Evolutionary conservation across 2,888 invertebrate species (phyloP).

Genomic region (Dorcus parallelipipedus): DNA sequence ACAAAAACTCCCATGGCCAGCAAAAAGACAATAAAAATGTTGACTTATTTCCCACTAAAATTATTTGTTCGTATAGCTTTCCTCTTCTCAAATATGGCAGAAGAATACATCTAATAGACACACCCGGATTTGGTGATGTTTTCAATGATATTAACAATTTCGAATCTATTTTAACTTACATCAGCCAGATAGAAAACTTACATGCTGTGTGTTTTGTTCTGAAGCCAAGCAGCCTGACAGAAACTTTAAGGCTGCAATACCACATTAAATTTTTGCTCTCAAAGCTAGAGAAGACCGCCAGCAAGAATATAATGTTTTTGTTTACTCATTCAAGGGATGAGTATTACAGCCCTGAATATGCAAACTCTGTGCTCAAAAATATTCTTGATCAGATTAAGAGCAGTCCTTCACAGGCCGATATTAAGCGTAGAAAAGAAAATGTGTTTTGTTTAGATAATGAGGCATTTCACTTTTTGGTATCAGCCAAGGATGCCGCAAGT

Average conservation of each 20-base stretch:
- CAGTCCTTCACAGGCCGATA: slow-evolving; percentile 30
- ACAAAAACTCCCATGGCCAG: not conserved
- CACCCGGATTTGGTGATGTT: slow-evolving; percentile 37
- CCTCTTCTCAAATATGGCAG: slow-evolving; percentile 15
- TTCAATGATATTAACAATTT: slow-evolving; percentile 27
- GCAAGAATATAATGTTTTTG: slow-evolving; percentile 40
- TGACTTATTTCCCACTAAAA: slow-evolving; percentile 23
- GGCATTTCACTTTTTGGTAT: slow-evolving; percentile 38
- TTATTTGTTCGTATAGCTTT: slow-evolving; percentile 64
- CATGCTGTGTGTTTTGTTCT: slow-evolving; percentile 40
- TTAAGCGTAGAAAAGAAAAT: slow-evolving; percentile 33
- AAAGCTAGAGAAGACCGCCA: slow-evolving; percentile 38
- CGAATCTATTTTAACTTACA: slow-evolving; percentile 32
- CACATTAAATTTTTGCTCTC: slow-evolving; percentile 41
- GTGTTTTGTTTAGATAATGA: slow-evolving; percentile 44
- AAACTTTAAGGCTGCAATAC: slow-evolving; percentile 37
- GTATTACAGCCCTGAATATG: slow-evolving; percentile 37
- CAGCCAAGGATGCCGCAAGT: slow-evolving; percentile 29
- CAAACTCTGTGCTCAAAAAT: slow-evolving; percentile 29
- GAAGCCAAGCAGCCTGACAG: slow-evolving; percentile 34
- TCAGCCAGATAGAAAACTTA: slow-evolving; percentile 34
- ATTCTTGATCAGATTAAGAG: slow-evolving; percentile 29
- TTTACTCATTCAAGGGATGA: slow-evolving; percentile 36
- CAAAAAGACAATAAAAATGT: slow-evolving; percentile 23
- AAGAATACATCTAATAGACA: slow-evolving; percentile 39